Conservation (phyloP, 2,888 invertebrate species). For the Sisyra terminalis region DNA sequence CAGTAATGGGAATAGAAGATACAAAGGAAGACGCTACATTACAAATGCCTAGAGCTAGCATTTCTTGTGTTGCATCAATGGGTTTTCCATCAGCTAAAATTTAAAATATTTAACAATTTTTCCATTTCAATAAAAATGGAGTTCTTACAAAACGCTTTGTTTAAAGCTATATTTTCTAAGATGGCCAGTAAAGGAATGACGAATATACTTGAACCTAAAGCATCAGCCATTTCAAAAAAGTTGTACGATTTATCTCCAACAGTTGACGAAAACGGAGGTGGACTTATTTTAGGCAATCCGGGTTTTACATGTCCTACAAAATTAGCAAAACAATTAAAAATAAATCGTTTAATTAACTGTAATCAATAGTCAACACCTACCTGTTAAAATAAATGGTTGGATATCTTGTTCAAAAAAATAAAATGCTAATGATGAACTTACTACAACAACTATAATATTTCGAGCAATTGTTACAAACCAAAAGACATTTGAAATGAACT, state of each 20-base stretch:
- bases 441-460: conserved; percentile 59
- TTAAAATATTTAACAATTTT: background rate
- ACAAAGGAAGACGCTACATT: conserved; percentile 52
- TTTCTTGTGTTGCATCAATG: conserved; percentile 54
- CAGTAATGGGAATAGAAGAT: conserved; percentile 48
- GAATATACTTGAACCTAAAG: conserved; percentile 44
- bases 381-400: conserved; percentile 48
- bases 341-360: conserved; percentile 4
- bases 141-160: conserved; percentile 42
- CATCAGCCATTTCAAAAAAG: conserved; percentile 38
- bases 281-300: conserved; percentile 44
- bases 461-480: conserved; percentile 61
- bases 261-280: conserved; percentile 49
- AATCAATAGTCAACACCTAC: conserved; percentile 20
- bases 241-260: conserved; percentile 35
- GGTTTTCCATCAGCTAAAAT: conserved; percentile 36
- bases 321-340: background rate
- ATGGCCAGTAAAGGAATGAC: conserved; percentile 50
- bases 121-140: background rate
- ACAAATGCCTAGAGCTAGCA: conserved; percentile 45
- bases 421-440: conserved; percentile 48
- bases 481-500: conserved; percentile 33
- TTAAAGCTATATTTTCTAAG: conserved; percentile 53
- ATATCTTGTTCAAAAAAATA: conserved; percentile 38
- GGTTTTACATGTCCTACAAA: conserved; percentile 46